phyloP scores from a whole-genome alignment of 2,888 invertebrate species.

The Zeuzera pyrina region DNA sequence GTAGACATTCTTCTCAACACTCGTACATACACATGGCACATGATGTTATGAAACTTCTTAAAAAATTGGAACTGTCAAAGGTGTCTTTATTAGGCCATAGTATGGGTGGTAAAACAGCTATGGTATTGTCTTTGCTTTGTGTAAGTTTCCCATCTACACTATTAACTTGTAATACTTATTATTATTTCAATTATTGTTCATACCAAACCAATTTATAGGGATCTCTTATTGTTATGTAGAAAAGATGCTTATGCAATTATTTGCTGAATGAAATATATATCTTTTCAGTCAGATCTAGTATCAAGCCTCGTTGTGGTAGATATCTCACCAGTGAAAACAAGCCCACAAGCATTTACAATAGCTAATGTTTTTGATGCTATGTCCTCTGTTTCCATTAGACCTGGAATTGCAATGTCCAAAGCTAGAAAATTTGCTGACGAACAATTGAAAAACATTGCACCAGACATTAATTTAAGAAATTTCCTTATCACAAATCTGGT shows the following conservation, averaged over 20 bases:
- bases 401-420: conserved; percentile 77
- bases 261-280: too few relatives aligned
- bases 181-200: too few relatives aligned
- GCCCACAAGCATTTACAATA: conserved; percentile 76
- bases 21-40: conserved; percentile 83
- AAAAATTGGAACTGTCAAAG: conserved; percentile 75
- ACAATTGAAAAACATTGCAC: conserved; percentile 73
- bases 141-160: too few relatives aligned
- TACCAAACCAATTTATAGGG: too few relatives aligned
- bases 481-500: conserved; percentile 91
- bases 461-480: conserved; percentile 75
- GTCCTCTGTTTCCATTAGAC: conserved; percentile 72
- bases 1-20: conserved; percentile 84
- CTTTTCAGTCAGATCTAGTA: conserved; percentile 72
- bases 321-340: conserved; percentile 78
- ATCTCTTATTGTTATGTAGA: too few relatives aligned
- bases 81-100: conserved; percentile 89
- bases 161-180: too few relatives aligned
- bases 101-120: conserved; percentile 95
- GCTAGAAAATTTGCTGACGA: conserved; percentile 77
- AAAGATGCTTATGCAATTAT: too few relatives aligned
- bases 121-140: conserved; percentile 84
- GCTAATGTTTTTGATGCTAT: conserved; percentile 78
- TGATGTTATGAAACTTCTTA: conserved; percentile 72
- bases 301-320: conserved; percentile 81